A percentile compares a stretch with the other conserved stretches of the same genome.
Evolutionary conservation across 92 coral and sea anemone genomes (phyloP).

Genomic region (Micromussa lordhowensis): DNA sequence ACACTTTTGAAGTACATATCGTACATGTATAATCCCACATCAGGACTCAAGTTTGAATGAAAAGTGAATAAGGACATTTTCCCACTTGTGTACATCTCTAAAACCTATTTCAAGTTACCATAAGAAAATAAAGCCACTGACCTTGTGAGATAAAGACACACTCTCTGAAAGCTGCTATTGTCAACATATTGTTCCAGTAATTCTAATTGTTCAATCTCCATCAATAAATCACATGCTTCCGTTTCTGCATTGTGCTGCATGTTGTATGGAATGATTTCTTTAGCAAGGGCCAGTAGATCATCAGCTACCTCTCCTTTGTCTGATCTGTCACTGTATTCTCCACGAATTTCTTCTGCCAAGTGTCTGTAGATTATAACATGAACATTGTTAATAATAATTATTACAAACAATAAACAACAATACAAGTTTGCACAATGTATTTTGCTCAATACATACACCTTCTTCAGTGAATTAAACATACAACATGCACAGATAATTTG

Average conservation of each 20-base stretch:
- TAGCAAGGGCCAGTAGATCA: conserved; percentile 80
- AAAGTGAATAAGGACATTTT: too few species aligned
- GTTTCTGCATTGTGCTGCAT: conserved; percentile 99
- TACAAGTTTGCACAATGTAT: too few species aligned
- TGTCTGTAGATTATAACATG: conserved; percentile 59
- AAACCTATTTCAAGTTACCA: neutral
- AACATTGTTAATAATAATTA: neutral
- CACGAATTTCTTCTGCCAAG: conserved; percentile 94
- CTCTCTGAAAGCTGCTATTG: conserved; percentile 89
- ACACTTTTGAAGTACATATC: too few species aligned
- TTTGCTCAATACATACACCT: too few species aligned
- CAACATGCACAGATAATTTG: too few species aligned
- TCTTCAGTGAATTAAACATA: too few species aligned
- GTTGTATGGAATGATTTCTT: conserved; percentile 87
- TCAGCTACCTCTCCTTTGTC: conserved; percentile 71
- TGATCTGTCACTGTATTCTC: conserved; percentile 77
- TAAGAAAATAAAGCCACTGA: conserved; percentile 18
- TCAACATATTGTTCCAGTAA: conserved; percentile 80
- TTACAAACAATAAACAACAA: neutral
- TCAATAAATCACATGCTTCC: conserved; percentile 95
- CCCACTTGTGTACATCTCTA: neutral
- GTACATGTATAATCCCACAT: too few species aligned
- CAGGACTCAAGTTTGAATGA: too few species aligned
- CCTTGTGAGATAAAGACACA: conserved; percentile 96
- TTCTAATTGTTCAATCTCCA: conserved; percentile 92